Conservation (phyloP, 1,140 invertebrate genomes). For the Achroia grisella region DNA sequence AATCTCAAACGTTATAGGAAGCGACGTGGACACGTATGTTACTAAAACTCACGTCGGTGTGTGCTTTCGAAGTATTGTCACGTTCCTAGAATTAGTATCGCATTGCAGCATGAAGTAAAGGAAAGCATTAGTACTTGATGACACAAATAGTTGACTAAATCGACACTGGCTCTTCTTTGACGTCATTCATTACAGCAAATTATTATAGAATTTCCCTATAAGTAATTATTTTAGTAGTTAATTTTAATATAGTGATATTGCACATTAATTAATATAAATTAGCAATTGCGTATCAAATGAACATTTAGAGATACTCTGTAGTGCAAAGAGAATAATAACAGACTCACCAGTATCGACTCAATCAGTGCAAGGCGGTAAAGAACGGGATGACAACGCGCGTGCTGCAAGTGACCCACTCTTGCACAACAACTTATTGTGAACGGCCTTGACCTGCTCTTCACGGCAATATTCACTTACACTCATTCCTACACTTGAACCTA, state of each 20-base stretch:
- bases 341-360: no score
- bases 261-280: conserved; percentile 7
- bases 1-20: conserved; percentile 13
- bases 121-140: conserved; percentile 23
- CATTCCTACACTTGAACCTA: conserved; percentile 32
- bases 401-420: conserved; percentile 16
- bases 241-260: no score
- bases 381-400: conserved; percentile 16
- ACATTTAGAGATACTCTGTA: no score
- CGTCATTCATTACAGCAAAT: neutral
- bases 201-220: conserved; percentile 13
- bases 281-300: conserved; percentile 4
- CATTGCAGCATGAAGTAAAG: conserved; percentile 16
- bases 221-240: no score
- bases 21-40: conserved; percentile 30
- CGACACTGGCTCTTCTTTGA: no score
- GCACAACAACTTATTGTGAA: conserved; percentile 31
- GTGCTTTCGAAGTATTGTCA: conserved; percentile 40
- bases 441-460: conserved; percentile 44
- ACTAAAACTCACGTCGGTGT: conserved; percentile 22
- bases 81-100: conserved; percentile 38
- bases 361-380: neutral
- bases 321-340: no score
- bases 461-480: conserved; percentile 34
- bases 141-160: conserved; percentile 1